Base-by-base conservation (phyloP, 2,797 vertebrate genomes). In the Enteromius mattozi region DNA sequence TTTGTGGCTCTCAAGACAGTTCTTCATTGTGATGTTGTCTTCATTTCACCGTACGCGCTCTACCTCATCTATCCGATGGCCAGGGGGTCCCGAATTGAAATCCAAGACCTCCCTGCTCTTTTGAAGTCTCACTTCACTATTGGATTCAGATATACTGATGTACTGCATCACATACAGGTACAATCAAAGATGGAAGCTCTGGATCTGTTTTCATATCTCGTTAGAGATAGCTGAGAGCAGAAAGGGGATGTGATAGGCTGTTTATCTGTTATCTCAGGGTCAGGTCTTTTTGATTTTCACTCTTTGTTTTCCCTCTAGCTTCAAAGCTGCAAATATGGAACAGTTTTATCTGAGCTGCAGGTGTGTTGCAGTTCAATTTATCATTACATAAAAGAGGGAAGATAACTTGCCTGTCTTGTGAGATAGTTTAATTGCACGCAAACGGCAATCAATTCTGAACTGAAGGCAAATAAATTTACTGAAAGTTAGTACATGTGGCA, bases 91-190 rank as follows among this genome's bases (percentile, higher is more conserved):
- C 33, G 63, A 72, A 75, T 37, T 35, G 75, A 87, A 86, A 86
- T 81, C 30, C 54, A 75, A 82, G 51, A 78, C 81, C 78, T 74
- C 74, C 45, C 19, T 65, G 75, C 80, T 81, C 77, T 77, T 80
- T 70, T 68, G 45, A 83, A 66, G 82, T 87, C 63, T 78, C 91
- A 87, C 89, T 87, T 91, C 82, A 90, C 87, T 83, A 88, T 92
- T 92, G 90, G 89, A 91, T 93, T 93, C 92, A 92, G 92, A 90
- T 88, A 91, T 89, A 87, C 86, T 94, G 91, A 94, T 88, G 92
- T 89, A 94, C 54, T 61, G 75, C 54, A 93, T 92, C 90, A 89
- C 68, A 59, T 59, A 69, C 79, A 80, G 81, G 81, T 80, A 80
- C 47, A 47, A 82, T 83, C 80, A 61, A 40, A 65, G 37, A 75